A percentile compares a stretch with the other conserved stretches of the same genome.
Conservation (phyloP, 2,888 invertebrate genomes). For the Lymantria monacha region DNA sequence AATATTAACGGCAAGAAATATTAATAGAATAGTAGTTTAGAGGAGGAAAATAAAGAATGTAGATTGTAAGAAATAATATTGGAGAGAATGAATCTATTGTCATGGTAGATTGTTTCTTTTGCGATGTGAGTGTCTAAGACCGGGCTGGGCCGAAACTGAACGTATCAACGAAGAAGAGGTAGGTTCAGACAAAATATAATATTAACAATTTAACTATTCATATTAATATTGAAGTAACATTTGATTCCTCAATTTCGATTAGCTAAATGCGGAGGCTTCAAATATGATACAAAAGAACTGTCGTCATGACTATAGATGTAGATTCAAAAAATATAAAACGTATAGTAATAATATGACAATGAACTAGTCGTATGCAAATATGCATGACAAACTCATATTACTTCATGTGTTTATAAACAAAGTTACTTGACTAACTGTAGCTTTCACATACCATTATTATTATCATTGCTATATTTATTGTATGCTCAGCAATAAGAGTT, state of each 20-base stretch:
- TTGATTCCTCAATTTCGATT: constrained; percentile 75
- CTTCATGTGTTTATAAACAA: constrained; percentile 83
- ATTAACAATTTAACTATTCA: constrained; percentile 41
- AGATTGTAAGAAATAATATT: constrained; percentile 64
- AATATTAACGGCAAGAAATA: too few relatives aligned
- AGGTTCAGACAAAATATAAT: constrained; percentile 69
- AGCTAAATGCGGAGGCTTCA: constrained; percentile 70
- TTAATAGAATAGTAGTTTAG: not conserved
- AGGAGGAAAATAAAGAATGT: not conserved
- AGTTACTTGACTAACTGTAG: constrained; percentile 77
- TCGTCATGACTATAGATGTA: constrained; percentile 80
- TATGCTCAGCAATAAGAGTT: constrained; percentile 55
- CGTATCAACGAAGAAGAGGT: constrained; percentile 74
- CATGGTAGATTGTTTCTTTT: constrained; percentile 82
- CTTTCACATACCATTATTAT: constrained; percentile 52
- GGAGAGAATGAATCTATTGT: constrained; percentile 78
- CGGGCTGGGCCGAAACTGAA: constrained; percentile 72
- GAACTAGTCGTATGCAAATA: constrained; percentile 62
- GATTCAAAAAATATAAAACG: constrained; percentile 40
- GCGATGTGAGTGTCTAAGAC: constrained; percentile 72
- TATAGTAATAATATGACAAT: constrained; percentile 55
- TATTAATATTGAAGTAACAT: constrained; percentile 35
- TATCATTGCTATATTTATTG: constrained; percentile 47
- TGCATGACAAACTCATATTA: constrained; percentile 75
- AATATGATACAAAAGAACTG: constrained; percentile 69